These are phyloP conservation scores for Drosophila pandora DNA, from an alignment of 1,140 invertebrate species.

Conservation along the genomic window DNA sequence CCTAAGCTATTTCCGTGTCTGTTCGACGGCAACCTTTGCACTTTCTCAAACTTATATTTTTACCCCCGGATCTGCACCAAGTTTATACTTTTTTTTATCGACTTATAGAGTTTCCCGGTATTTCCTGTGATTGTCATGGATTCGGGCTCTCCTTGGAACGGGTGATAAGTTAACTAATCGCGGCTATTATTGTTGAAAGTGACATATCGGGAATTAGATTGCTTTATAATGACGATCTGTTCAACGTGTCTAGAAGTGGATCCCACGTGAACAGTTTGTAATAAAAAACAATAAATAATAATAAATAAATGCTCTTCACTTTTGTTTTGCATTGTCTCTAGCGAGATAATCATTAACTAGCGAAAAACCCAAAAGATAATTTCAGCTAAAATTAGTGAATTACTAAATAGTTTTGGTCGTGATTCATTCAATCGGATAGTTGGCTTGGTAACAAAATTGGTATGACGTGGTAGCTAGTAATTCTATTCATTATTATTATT, in stretches of 20 bases:
- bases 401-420: slow-evolving; percentile 22
- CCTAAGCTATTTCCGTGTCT: slow-evolving; percentile 1
- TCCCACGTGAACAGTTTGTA: slow-evolving; percentile 24
- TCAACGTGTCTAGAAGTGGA: slow-evolving; percentile 33
- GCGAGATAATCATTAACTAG: slow-evolving; percentile 24
- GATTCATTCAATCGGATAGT: slow-evolving; percentile 17
- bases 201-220: slow-evolving; percentile 82
- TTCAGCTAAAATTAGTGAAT: slow-evolving; percentile 39
- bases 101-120: neutral
- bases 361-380: slow-evolving; percentile 39
- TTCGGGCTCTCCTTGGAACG: slow-evolving; percentile 17
- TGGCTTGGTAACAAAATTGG: slow-evolving; percentile 12
- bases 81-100: slow-evolving; percentile 5
- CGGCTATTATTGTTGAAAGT: slow-evolving; percentile 76
- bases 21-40: slow-evolving; percentile 9
- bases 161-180: slow-evolving; percentile 80
- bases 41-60: slow-evolving; percentile 13
- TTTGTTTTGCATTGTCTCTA: slow-evolving; percentile 31
- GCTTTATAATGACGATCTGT: slow-evolving; percentile 78
- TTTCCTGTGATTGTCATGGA: neutral
- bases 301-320: slow-evolving; percentile 24
- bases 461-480: neutral
- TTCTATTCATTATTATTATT: too few relatives aligned
- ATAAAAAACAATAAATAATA: slow-evolving; percentile 2
- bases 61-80: neutral